A percentile compares a stretch with the other conserved stretches of the same genome.
phyloP scores from a whole-genome alignment of 2,888 invertebrate genomes.

The Encarsia formosa region DNA sequence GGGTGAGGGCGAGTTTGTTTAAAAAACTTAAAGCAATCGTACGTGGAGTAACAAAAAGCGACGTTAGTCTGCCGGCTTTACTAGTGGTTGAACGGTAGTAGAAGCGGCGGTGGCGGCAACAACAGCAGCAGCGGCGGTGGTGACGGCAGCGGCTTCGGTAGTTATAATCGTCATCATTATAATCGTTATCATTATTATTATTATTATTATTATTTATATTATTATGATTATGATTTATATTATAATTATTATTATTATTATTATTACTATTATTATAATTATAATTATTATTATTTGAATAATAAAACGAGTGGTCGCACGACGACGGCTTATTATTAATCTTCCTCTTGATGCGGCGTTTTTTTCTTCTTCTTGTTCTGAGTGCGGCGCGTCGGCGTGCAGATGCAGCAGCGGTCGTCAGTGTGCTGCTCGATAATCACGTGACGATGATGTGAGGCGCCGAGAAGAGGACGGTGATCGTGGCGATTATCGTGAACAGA shows the following conservation, averaged over 20 bases:
- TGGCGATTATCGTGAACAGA: conserved; percentile 95
- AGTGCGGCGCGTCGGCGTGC: no score
- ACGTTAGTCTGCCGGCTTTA: conserved; percentile 26
- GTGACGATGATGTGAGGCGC: conserved; percentile 94
- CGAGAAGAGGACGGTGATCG: conserved; percentile 93
- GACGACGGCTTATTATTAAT: no score
- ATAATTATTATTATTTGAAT: no score
- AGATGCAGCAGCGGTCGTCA: no score
- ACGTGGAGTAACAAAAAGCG: conserved; percentile 29
- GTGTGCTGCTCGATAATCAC: conserved; percentile 50
- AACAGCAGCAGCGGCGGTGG: conserved; percentile 2
- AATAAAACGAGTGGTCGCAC: no score
- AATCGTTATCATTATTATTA: neutral
- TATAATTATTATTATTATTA: no score
- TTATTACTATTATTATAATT: no score
- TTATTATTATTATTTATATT: no score
- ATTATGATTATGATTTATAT: no score
- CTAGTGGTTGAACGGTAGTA: conserved; percentile 16
- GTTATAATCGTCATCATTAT: neutral
- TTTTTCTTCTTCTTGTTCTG: no score
- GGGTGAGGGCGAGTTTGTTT: conserved; percentile 5
- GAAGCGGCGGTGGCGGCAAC: conserved; percentile 1
- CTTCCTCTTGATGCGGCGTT: no score
- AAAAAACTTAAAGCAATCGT: conserved; percentile 16
- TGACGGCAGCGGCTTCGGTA: neutral